Percentiles rank a stretch among this genome's conserved stretches.
Evolutionary conservation across 2,888 invertebrate species (phyloP).

Genomic region (Epinotia demarniana): DNA sequence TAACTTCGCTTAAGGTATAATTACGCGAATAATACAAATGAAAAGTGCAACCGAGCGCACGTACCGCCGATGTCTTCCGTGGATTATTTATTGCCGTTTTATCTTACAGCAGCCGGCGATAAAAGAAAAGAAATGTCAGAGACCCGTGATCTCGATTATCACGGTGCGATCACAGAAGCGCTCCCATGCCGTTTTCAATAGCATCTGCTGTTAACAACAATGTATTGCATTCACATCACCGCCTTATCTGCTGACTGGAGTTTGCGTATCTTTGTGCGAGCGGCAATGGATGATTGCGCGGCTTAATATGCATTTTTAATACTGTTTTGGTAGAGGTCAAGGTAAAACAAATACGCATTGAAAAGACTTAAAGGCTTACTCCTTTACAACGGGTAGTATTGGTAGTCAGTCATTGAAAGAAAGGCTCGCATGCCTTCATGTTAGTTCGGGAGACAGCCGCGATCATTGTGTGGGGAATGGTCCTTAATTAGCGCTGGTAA

Average conservation of each 20-base stretch:
- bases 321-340: conserved; percentile 50
- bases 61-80: conserved; percentile 70
- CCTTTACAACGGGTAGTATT: conserved; percentile 68
- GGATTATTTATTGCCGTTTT: conserved; percentile 81
- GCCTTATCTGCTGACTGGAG: conserved; percentile 12
- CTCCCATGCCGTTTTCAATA: conserved; percentile 49
- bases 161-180: conserved; percentile 75
- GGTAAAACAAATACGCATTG: conserved; percentile 72
- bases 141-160: conserved; percentile 80
- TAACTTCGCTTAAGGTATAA: conserved; percentile 70
- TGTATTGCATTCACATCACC: conserved; percentile 50
- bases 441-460: conserved; percentile 67
- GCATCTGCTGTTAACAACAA: neutral
- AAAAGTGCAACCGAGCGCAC: conserved; percentile 76
- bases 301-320: neutral
- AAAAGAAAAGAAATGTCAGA: conserved; percentile 82
- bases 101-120: conserved; percentile 78
- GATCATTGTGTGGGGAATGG: conserved; percentile 77
- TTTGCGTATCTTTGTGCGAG: conserved; percentile 15
- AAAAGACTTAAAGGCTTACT: conserved; percentile 68
- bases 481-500: conserved; percentile 82
- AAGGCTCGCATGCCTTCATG: conserved; percentile 69
- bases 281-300: conserved; percentile 53
- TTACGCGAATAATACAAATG: conserved; percentile 78
- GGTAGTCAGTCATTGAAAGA: conserved; percentile 76